Conservation (phyloP, 2,888 invertebrate genomes). For the Drosophila antonietae region DNA sequence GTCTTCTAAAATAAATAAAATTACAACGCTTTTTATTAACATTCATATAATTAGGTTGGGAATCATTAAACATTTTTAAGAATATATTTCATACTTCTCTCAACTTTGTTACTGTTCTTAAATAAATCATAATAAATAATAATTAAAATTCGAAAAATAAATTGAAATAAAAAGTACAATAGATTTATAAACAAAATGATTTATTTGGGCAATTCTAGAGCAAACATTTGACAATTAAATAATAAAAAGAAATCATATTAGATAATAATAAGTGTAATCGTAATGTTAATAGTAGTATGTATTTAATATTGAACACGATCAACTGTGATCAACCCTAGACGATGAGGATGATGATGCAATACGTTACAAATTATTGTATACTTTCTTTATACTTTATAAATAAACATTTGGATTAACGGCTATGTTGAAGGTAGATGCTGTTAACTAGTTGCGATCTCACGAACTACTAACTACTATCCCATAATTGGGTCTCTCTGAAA, state of each 20-base stretch:
- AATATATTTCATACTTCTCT: not conserved
- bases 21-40: not conserved
- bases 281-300: conserved; percentile 39
- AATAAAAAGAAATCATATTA: conserved; percentile 71
- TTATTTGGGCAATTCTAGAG: conserved; percentile 72
- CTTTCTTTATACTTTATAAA: conserved; percentile 48
- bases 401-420: conserved; percentile 64
- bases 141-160: conserved; percentile 6
- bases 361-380: conserved; percentile 34
- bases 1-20: conserved; percentile 69
- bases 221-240: conserved; percentile 75
- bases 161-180: conserved; percentile 20
- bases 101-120: conserved; percentile 3
- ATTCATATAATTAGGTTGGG: not conserved
- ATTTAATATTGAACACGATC: conserved; percentile 28
- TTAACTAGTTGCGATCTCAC: conserved; percentile 71
- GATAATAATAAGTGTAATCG: conserved; percentile 30
- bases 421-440: conserved; percentile 79
- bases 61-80: not conserved
- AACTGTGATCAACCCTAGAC: conserved; percentile 37
- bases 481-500: not conserved
- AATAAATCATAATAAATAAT: not conserved
- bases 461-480: conserved; percentile 31
- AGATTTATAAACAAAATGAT: conserved; percentile 63
- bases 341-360: conserved; percentile 58